Base-by-base conservation (phyloP, 2,113 vertebrate species). In the Vulpes ferrilata region DNA sequence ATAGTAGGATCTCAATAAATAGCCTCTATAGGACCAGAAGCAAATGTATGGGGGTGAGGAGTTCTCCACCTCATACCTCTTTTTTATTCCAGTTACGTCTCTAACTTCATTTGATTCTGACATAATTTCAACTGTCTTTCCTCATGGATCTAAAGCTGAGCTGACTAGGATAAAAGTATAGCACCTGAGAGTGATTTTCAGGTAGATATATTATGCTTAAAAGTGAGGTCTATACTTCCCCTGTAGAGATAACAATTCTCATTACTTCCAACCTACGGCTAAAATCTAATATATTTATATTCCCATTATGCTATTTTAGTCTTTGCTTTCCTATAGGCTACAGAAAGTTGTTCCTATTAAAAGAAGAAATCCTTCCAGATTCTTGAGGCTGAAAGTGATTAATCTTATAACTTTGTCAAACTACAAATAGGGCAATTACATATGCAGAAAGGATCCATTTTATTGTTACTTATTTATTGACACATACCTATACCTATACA, bases 281-380 rank as follows among this genome's bases (percentile, higher is more conserved):
- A n/a, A 67, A 93, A 65, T 94, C 27, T 10, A 88, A 69, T 12
- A 57, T 74, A 76, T 74, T 93, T 91, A 12, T 76, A 82, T 79
- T 95, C 90, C 7, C 8, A 71, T 59, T 65, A 88, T 4, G 8
- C 1, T 64, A 69, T 83, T 79, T 87, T 92, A 51, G 3, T 64
- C 86, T 94, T 95, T 88, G 48, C 6, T 82, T 90, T 81, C 19
- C 7, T 97, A 30, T 65, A 92, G 64, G 7, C 4, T 53, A 60
- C 17, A 96, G 15, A 81, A 94, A 55, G 88, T 60, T 87, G 62
- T 91, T 78, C 11, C 38, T 79, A 0, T 96, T 96, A 38, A 87
- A 95, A 92, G 5, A 89, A 53, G 3, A 92, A 27, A 91, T 59
- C 4, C 23, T 81, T 94, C 10, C 7, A 94, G 3, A 64, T 91